Evolutionary conservation across 1,140 invertebrate species (phyloP).

Genomic region (Propsilocerus akamusi): DNA sequence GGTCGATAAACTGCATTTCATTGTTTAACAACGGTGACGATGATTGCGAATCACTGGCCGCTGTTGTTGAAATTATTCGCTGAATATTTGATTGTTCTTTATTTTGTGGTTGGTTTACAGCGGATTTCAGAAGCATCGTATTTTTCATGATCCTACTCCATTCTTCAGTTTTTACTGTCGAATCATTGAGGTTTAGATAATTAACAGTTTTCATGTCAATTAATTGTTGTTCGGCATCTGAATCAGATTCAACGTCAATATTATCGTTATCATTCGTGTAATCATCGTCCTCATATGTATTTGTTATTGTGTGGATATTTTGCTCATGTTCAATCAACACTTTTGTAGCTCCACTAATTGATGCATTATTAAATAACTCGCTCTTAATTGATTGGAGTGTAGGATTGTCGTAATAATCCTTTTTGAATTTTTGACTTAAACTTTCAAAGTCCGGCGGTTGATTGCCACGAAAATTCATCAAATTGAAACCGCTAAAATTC

Average conservation of each 20-base stretch:
- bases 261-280: slow-evolving; percentile 20
- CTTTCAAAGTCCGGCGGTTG: not conserved
- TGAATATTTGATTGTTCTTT: slow-evolving; percentile 1
- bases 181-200: not conserved
- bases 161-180: not conserved
- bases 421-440: not conserved
- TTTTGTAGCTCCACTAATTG: no score
- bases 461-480: not conserved
- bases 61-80: not conserved
- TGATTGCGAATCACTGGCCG: not conserved
- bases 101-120: no score
- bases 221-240: slow-evolving; percentile 7
- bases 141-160: slow-evolving; percentile 2
- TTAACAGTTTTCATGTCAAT: not conserved
- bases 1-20: not conserved
- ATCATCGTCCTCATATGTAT: slow-evolving; percentile 11
- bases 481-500: not conserved
- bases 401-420: not conserved
- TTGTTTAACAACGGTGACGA: not conserved
- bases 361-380: not conserved
- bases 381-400: not conserved
- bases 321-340: no score
- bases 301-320: not conserved
- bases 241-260: slow-evolving; percentile 21
- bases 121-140: not conserved